Evolutionary conservation across 2,888 invertebrate species (phyloP).

Genomic region (Cosmorhoe ocellata): DNA sequence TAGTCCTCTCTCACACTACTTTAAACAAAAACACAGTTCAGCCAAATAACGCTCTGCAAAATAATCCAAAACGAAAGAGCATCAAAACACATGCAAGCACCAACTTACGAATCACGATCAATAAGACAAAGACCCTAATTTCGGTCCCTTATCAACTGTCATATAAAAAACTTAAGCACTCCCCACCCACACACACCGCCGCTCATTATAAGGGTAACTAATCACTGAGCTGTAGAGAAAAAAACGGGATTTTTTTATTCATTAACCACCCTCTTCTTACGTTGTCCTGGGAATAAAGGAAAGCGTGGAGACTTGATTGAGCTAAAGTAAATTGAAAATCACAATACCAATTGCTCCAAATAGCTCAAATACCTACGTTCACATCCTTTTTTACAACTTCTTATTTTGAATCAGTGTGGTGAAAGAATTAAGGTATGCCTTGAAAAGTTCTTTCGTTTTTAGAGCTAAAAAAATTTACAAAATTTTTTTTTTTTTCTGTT

Average conservation of each 20-base stretch:
- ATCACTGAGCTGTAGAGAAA: slow-evolving; percentile 78
- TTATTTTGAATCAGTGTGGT: too few relatives aligned
- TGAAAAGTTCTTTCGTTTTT: too few relatives aligned
- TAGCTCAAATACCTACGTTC: too few relatives aligned
- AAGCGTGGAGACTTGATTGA: slow-evolving; percentile 40
- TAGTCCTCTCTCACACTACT: too few relatives aligned
- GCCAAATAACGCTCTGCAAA: too few relatives aligned
- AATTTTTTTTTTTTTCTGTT: too few relatives aligned
- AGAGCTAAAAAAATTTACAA: too few relatives aligned
- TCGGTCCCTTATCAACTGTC: slow-evolving; percentile 72
- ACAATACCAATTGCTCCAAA: too few relatives aligned
- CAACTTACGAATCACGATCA: slow-evolving; percentile 45
- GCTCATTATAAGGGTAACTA: slow-evolving; percentile 81
- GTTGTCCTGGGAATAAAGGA: slow-evolving; percentile 55
- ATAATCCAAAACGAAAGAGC: neutral
- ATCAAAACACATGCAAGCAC: slow-evolving; percentile 23
- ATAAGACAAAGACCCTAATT: slow-evolving; percentile 66
- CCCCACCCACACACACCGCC: slow-evolving; percentile 63
- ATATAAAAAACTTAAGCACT: slow-evolving; percentile 63
- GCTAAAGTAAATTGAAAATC: neutral
- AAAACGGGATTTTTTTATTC: slow-evolving; percentile 80
- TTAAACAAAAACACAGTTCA: neutral
- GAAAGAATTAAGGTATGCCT: too few relatives aligned
- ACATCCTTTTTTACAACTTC: too few relatives aligned
- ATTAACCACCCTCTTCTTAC: slow-evolving; percentile 80